Conservation (phyloP, 1,140 invertebrate genomes). For the Oryctes rhinoceros region DNA sequence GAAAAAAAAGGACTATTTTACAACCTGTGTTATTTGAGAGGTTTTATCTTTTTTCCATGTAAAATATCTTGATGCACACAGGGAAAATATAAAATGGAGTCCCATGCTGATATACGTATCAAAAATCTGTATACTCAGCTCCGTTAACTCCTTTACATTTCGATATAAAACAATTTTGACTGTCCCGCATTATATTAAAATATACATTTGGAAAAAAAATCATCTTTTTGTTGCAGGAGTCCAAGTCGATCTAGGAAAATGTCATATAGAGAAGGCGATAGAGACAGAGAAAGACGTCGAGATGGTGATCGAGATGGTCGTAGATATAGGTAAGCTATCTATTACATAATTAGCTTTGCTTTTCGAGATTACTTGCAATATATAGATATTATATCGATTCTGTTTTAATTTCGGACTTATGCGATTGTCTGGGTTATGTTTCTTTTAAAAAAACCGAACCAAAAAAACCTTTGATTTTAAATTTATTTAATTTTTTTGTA, state of each 20-base stretch:
- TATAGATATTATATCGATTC: not conserved
- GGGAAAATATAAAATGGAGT: constrained; percentile 22
- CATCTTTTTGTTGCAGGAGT: constrained; percentile 50
- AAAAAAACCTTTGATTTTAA: not conserved
- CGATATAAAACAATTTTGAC: not conserved
- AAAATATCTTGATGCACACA: constrained; percentile 39
- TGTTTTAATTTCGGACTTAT: constrained; percentile 34
- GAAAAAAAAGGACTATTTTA: not conserved
- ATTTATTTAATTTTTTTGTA: not conserved
- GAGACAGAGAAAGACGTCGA: constrained; percentile 50
- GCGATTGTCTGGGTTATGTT: constrained; percentile 40
- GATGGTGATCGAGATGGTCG: constrained; percentile 53
- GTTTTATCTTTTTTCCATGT: constrained; percentile 16
- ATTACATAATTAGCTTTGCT: not conserved
- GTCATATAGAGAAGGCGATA: constrained; percentile 53
- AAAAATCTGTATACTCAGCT: constrained; percentile 17
- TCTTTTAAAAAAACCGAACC: not conserved
- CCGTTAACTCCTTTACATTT: constrained; percentile 19
- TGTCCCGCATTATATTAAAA: no score
- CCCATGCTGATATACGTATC: not conserved
- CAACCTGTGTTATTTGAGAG: constrained; percentile 41
- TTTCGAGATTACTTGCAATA: not conserved
- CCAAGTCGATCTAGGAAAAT: constrained; percentile 57
- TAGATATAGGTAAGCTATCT: constrained; percentile 48
- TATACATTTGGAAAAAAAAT: no score